Evolutionary conservation across 1,140 invertebrate genomes (phyloP), one percentile per base, ranked within the genome.

Genomic region (Trachelipus rathkii): DNA sequence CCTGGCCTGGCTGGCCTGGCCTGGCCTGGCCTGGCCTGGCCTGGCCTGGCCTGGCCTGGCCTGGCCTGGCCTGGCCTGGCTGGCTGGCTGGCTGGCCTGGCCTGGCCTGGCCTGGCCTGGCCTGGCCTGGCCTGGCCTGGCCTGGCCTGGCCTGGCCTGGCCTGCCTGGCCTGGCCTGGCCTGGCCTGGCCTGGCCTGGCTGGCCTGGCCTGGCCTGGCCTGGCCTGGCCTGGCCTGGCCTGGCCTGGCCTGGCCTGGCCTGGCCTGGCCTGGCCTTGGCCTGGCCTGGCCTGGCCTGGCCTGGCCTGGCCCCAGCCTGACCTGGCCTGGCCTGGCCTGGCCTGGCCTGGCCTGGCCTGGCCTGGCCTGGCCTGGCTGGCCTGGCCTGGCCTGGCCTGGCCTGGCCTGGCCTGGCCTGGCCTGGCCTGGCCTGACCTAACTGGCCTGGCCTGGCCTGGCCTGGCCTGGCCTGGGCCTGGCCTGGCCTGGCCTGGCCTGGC

Each of bases 21-120:
- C 70, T 71, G 70, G 60, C 70, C 70, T 71, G 60, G 60, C 70
- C 70, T 71, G 19, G 19, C 70, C 60, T 24, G 19, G 21, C 70
- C 60, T 24, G 60, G 21, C 70, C 60, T 24, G 60, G 21, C 70
- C 60, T 21, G 19, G 15, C 70, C 60, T 24, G 21, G 21, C 70
- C 60, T 24, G 60, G 21, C 70, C 60, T 24, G 70, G 21, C 70
- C 60, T 24, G 60, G 21, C 60, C 21, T 71, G 19, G 19, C 70
- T n/a, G n/a, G n/a, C n/a, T n/a, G n/a, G n/a, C n/a, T n/a, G n/a
- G 10, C 68, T 70, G 21, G 21, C 68, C 68, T 70, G 21, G 21
- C 68, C 68, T 70, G 21, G 21, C 68, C 68, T 70, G 21, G 68
- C 53, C 76, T 75, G 73, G 76, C 76, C 76, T 75, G 70, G 70